phyloP scores from a whole-genome alignment of 2,113 vertebrate genomes.

The Chinchilla lanigera region DNA sequence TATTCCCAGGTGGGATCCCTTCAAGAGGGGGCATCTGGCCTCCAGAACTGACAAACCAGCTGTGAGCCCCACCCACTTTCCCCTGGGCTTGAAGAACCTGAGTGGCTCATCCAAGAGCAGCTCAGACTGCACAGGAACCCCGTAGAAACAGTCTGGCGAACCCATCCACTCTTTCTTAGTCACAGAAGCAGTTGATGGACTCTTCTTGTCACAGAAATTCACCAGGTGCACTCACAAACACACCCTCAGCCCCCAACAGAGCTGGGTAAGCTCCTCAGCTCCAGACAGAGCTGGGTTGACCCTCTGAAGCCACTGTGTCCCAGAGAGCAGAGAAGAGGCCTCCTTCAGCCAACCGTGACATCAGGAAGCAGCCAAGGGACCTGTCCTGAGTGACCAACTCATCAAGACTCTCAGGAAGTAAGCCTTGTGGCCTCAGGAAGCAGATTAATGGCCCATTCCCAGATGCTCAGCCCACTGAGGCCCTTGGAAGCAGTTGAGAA shows the following conservation, averaged over 20 bases:
- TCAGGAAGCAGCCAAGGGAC: neutral
- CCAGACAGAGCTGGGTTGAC: neutral
- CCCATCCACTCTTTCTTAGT: neutral
- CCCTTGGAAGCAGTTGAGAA: neutral
- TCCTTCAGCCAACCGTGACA: too few species aligned
- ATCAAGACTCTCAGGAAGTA: neutral
- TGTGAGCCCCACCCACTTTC: neutral
- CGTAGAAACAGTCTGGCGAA: too few species aligned
- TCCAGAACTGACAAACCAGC: neutral
- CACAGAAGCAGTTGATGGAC: neutral
- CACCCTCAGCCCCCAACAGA: neutral
- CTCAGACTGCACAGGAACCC: neutral
- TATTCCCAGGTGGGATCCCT: too few species aligned
- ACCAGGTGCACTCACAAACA: neutral
- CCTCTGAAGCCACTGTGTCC: neutral
- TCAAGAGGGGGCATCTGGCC: too few species aligned
- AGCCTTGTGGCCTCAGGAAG: neutral
- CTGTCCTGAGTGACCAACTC: too few species aligned
- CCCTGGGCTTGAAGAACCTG: neutral
- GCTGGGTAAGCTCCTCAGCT: neutral
- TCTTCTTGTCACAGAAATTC: neutral
- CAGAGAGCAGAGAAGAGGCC: neutral
- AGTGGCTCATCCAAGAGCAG: neutral
- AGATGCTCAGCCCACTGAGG: neutral
- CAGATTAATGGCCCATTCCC: neutral